Conservation (phyloP, 2,113 vertebrate species). For the Stigmatopora argus region DNA sequence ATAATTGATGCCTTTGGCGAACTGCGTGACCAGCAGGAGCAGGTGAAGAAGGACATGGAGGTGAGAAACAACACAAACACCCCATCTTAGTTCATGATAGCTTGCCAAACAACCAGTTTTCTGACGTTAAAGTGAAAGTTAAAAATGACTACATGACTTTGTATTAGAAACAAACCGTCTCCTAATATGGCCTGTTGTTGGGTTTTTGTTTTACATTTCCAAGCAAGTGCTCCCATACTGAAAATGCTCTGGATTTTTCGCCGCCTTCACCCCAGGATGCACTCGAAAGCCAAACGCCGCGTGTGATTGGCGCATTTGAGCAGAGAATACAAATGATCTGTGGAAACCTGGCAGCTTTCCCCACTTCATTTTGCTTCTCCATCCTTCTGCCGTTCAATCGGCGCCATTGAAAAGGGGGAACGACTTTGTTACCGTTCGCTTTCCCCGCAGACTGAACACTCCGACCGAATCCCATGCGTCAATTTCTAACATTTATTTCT, state of each 20-base stretch:
- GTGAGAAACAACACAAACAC: conserved; percentile 27
- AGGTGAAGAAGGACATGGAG: conserved; percentile 69
- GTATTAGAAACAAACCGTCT: neutral
- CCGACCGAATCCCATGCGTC: conserved; percentile 14
- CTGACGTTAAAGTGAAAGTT: neutral
- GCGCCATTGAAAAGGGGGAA: neutral
- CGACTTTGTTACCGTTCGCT: neutral
- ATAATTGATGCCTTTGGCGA: conserved; percentile 69
- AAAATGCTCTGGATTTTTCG: neutral
- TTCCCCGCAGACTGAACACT: conserved; percentile 2
- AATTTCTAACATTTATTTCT: neutral
- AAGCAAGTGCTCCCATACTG: neutral
- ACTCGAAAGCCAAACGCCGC: neutral
- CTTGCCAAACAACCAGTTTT: neutral
- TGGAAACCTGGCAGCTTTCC: conserved; percentile 5
- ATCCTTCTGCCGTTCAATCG: neutral
- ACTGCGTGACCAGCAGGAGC: conserved; percentile 67
- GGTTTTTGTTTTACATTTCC: neutral
- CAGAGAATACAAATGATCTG: neutral
- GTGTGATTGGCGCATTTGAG: neutral
- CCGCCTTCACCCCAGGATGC: neutral
- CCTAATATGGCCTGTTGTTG: neutral
- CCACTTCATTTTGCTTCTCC: neutral
- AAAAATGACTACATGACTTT: neutral
- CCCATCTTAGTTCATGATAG: too few species aligned